Evolutionary conservation across 1,140 invertebrate genomes (phyloP).

Genomic region (Philopotamus ludificatus): DNA sequence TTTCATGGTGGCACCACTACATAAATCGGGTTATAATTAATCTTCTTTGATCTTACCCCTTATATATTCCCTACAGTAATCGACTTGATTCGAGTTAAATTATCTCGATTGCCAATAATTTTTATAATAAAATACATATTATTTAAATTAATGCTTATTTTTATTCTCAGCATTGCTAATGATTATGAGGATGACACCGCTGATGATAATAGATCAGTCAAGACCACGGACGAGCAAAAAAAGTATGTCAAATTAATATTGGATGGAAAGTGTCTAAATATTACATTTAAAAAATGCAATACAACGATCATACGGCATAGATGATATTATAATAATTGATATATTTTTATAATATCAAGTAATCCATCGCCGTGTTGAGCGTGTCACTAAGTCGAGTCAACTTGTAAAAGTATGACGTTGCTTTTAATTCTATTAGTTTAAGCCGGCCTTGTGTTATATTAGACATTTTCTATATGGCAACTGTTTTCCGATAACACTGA

Average conservation of each 20-base stretch:
- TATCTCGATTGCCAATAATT: not conserved
- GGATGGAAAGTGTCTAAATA: not conserved
- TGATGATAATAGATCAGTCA: constrained; percentile 37
- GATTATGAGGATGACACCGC: constrained; percentile 36
- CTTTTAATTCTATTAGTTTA: not conserved
- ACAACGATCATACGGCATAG: no score
- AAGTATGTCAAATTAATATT: constrained; percentile 27
- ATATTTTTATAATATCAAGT: no score
- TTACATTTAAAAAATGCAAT: no score
- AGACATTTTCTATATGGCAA: no score
- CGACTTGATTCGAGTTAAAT: not conserved
- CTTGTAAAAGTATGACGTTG: not conserved
- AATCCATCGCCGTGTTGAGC: not conserved
- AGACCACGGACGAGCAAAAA: constrained; percentile 37
- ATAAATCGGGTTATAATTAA: not conserved
- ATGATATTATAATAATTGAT: no score
- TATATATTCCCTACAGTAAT: not conserved
- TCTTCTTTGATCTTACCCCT: constrained; percentile 3
- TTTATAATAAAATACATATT: not conserved
- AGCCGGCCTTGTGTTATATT: not conserved
- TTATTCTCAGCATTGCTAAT: constrained; percentile 16
- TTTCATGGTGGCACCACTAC: not conserved
- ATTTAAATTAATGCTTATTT: not conserved
- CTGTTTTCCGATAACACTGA: no score
- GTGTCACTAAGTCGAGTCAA: not conserved